A percentile compares a stretch with the other conserved stretches of the same genome.
phyloP scores from a whole-genome alignment of 2,888 invertebrate genomes.

The Dynastes grantii region DNA sequence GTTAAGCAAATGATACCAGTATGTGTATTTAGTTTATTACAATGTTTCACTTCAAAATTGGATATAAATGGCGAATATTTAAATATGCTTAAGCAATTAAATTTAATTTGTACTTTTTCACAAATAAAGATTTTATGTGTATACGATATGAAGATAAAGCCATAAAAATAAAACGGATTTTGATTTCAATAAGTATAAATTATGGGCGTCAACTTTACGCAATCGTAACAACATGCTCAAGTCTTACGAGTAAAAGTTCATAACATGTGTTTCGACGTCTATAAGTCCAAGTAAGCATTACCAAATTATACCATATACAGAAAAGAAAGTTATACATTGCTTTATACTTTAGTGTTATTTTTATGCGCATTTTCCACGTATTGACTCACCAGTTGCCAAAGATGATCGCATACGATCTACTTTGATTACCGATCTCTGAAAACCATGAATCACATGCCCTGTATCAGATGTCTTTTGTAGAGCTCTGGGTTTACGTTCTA shows the following conservation, averaged over 20 bases:
- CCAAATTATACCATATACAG: constrained; percentile 49
- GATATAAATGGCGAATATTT: background rate
- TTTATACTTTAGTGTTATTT: constrained; percentile 20
- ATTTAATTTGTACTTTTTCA: background rate
- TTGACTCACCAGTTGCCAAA: constrained; percentile 45
- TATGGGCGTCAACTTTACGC: background rate
- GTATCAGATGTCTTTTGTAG: constrained; percentile 18
- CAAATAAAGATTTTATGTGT: background rate
- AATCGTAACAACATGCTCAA: background rate
- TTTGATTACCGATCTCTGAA: constrained; percentile 37
- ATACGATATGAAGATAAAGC: background rate
- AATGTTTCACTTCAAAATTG: background rate
- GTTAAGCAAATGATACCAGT: no score
- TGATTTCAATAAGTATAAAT: constrained; percentile 6
- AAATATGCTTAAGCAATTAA: background rate
- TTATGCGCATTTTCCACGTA: constrained; percentile 26
- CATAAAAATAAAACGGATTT: background rate
- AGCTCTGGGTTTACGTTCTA: constrained; percentile 20
- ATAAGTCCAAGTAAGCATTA: constrained; percentile 25
- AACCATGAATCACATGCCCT: constrained; percentile 22
- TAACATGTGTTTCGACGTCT: constrained; percentile 18
- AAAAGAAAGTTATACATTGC: constrained; percentile 41
- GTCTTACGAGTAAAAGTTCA: background rate
- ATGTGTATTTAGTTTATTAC: no score
- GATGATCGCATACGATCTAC: constrained; percentile 50